Percentiles rank a stretch among this genome's conserved stretches.
These are phyloP conservation scores for Acromyrmex echinatior DNA, from an alignment of 1,140 invertebrate species.

Conservation along the genomic window DNA sequence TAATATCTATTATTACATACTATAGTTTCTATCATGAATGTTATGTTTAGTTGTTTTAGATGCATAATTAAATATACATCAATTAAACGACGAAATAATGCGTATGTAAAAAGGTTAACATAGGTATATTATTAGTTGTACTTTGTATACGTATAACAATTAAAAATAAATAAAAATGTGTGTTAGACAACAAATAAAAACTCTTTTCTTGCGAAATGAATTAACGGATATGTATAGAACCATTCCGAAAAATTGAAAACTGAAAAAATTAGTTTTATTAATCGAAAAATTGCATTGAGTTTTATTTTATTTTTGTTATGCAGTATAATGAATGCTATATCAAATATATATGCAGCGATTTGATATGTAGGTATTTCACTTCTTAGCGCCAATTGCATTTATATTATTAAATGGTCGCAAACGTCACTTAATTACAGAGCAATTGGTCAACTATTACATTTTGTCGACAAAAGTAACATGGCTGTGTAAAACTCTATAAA, in stretches of 20 bases:
- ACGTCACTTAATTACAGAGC: constrained; percentile 36
- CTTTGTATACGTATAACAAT: constrained; percentile 7
- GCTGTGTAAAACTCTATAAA: constrained; percentile 45
- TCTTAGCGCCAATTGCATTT: constrained; percentile 3
- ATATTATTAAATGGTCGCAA: constrained; percentile 1
- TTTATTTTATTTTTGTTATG: neutral
- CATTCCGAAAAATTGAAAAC: neutral
- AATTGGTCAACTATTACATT: constrained; percentile 43
- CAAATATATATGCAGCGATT: neutral
- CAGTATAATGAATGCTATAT: neutral
- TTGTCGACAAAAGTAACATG: constrained; percentile 33
- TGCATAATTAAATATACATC: constrained; percentile 58
- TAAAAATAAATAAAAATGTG: neutral
- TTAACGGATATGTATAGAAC: neutral
- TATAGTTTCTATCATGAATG: constrained; percentile 39
- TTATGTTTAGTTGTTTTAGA: constrained; percentile 61
- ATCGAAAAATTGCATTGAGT: neutral
- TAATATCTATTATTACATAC: constrained; percentile 61
- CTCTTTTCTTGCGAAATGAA: neutral
- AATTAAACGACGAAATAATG: constrained; percentile 50
- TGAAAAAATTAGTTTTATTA: constrained; percentile 2
- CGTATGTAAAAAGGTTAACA: constrained; percentile 33
- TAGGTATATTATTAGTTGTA: neutral
- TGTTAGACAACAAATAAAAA: neutral
- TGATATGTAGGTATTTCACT: neutral